Conservation (phyloP, 92 coral and sea anemone species). For the Palythoa caribaeorum region DNA sequence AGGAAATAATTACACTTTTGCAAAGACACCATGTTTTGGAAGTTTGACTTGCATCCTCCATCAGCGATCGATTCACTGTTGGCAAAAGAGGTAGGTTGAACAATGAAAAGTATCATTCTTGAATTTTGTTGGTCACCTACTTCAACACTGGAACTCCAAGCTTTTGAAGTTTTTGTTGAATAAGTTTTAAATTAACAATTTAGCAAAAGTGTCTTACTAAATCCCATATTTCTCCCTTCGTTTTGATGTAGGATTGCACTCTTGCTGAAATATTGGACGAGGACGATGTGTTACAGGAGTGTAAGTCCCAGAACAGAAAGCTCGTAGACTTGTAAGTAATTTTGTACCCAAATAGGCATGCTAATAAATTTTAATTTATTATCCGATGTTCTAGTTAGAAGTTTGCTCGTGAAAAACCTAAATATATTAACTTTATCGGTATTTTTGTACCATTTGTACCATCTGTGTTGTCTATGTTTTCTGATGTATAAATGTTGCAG, state of each 20-base stretch:
- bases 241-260: slow-evolving; percentile 82
- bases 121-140: not conserved
- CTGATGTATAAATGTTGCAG: too few relatives aligned
- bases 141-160: not conserved
- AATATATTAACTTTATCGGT: too few relatives aligned
- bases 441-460: too few relatives aligned
- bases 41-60: slow-evolving; percentile 96
- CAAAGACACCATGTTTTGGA: slow-evolving; percentile 96
- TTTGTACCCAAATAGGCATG: not conserved
- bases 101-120: not conserved
- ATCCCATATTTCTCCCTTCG: not conserved
- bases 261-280: slow-evolving; percentile 93
- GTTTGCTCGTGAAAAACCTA: not conserved
- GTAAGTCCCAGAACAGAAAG: slow-evolving; percentile 99
- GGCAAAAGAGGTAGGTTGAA: slow-evolving; percentile 80
- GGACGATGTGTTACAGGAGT: slow-evolving; percentile 98
- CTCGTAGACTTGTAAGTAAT: slow-evolving; percentile 95
- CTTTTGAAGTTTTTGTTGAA: slow-evolving; percentile 9
- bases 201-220: not conserved
- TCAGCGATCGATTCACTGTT: slow-evolving; percentile 95
- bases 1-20: slow-evolving; percentile 24
- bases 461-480: too few relatives aligned
- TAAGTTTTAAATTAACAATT: not conserved
- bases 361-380: not conserved
- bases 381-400: not conserved